Evolutionary conservation across 2,113 vertebrate species (phyloP).

Genomic region (Eulemur rufifrons): DNA sequence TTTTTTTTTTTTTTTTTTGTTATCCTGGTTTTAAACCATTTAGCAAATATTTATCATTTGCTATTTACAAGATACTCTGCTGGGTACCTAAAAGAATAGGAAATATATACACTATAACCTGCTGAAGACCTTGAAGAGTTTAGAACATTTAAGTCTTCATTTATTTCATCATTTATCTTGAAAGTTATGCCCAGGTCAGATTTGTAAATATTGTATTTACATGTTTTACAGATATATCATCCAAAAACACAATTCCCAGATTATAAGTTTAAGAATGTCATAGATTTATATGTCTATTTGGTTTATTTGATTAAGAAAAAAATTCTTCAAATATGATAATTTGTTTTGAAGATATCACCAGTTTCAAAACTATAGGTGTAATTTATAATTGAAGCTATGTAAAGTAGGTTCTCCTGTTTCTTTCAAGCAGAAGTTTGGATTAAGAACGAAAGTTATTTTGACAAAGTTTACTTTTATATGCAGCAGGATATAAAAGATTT

Average conservation of each 20-base stretch:
- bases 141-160: background rate
- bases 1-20: background rate
- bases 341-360: slow-evolving; percentile 10
- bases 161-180: slow-evolving; percentile 5
- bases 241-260: background rate
- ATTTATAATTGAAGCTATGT: background rate
- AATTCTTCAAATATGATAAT: slow-evolving; percentile 6
- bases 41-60: slow-evolving; percentile 2
- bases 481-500: background rate
- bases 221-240: slow-evolving; percentile 25
- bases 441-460: background rate
- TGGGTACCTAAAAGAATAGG: background rate
- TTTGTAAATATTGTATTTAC: slow-evolving; percentile 1
- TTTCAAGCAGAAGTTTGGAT: slow-evolving; percentile 38
- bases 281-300: background rate
- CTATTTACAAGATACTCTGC: background rate
- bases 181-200: background rate
- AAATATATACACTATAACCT: background rate
- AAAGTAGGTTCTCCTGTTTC: background rate
- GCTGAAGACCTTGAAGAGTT: background rate
- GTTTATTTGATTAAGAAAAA: slow-evolving; percentile 25
- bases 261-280: background rate
- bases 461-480: slow-evolving; percentile 28
- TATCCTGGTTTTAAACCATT: background rate
- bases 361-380: slow-evolving; percentile 3